Base-by-base conservation (phyloP, 37 sponge, comb jelly and placozoan genomes). In the Aplysina aerophoba region DNA sequence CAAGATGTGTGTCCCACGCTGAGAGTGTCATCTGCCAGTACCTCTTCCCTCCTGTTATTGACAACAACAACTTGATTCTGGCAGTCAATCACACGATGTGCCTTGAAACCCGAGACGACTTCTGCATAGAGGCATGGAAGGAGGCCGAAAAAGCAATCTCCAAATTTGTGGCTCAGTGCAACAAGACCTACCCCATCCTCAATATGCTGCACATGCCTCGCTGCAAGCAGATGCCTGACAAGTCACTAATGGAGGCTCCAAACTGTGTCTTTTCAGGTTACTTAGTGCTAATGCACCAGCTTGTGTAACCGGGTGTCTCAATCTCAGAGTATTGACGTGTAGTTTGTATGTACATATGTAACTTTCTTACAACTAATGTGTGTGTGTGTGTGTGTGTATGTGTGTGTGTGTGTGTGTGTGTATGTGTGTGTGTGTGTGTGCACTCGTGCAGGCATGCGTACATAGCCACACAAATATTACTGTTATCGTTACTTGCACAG, bases 121-220 rank as follows among this genome's bases (percentile, higher is more conserved):
- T 28, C 31, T 71, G 73, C 73, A 28, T 28, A 12, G 73, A 14
- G 2, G 73, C 36, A 36, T 71, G 73, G 73, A 4, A 35, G 17
- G 12, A 71, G 17, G 73, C 73, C 2, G 73, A 71, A 8, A 12
- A 71, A 71, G 4, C 2, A 28, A 71, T 71, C 5, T 31, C n/a
- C 37, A 35, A 71, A 1, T 71, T 71, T 71, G 73, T 71, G 4
- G 30, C 20, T 20, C 4, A 71, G 5, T 71, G 73, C 37, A 35
- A 71, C 34, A 71, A 71, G 73, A 35, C 34, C 34, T 71, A 35
- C 37, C 73, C 73, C 21, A 35, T 71, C 21, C 37, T 71, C 20
- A 71, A 71, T 8, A 20, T 36, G 36, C 73, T 71, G 20, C 73
- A 71, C 37, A 71, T 71, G 73, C 73, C 73, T 8, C 37, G 30